Conservation (phyloP, 2,888 invertebrate species). For the Pachycephus smyrnensis region DNA sequence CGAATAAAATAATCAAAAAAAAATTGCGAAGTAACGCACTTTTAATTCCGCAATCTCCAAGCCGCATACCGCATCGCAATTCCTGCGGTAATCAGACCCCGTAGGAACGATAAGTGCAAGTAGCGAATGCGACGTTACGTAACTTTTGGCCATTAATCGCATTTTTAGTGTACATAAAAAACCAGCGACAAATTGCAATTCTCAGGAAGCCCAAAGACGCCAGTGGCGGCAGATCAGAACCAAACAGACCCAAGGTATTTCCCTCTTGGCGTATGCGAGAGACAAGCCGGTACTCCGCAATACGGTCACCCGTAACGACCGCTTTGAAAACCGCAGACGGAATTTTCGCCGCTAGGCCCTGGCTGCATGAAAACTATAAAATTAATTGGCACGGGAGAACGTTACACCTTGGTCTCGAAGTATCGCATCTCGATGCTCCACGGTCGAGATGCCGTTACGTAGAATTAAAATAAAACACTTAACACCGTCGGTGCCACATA, state of each 20-base stretch:
- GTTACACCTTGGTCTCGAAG: not conserved
- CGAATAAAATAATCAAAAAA: not conserved
- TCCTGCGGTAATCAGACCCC: not conserved
- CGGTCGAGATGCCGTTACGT: not conserved
- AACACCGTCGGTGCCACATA: not conserved
- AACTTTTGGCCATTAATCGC: not conserved
- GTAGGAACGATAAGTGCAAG: not conserved
- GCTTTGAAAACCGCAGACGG: conserved; percentile 5
- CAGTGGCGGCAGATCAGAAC: not conserved
- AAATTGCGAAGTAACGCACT: not conserved
- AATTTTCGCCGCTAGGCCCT: conserved; percentile 8
- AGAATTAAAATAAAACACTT: not conserved
- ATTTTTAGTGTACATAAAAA: not conserved
- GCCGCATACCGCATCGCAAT: not conserved
- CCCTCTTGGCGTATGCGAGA: not conserved
- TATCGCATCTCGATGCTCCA: not conserved
- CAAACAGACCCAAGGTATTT: not conserved
- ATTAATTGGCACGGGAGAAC: conserved; percentile 14
- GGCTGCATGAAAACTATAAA: conserved; percentile 4
- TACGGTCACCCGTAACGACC: not conserved
- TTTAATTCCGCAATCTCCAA: not conserved
- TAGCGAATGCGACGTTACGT: not conserved
- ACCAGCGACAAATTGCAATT: not conserved
- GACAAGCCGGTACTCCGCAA: not conserved
- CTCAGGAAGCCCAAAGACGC: not conserved